Evolutionary conservation across 2,797 vertebrate genomes (phyloP), one percentile per base, ranked within the genome.

Genomic region (Bradypodion pumilum): DNA sequence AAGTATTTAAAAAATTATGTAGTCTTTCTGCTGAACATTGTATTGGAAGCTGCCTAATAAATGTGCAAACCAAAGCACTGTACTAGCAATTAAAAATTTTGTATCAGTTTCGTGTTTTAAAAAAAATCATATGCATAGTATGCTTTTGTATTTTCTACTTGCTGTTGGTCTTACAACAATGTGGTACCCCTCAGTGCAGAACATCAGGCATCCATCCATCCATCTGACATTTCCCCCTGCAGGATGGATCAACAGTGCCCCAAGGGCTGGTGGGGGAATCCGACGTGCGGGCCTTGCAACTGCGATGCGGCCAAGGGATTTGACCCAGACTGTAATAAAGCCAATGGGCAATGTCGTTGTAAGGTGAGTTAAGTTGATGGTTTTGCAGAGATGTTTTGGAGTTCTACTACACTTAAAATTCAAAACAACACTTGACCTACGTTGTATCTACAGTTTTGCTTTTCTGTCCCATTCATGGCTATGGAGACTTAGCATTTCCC

Each of bases 161-260:
- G 49, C 46, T 68, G 52, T 66, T 9, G 35, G 76, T 73, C 29
- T 46, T 74, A 21, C 27, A 52, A 37, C 42, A 49, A 76, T 13
- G 52, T 25, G 46, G n/a, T 37, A 29, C 49, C 75, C 75, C 69
- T 72, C 65, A 59, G 56, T 77, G 59, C 1, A 73, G 74, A 77
- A 62, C n/a, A 49, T 70, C 65, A 65, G 42, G 56, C 65, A 79
- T 83, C 21, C 1, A 4, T 83, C 21, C 1, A 4, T 35, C 68
- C 37, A 72, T 78, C 66, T 70, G 77, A 8, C 1, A 74, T 1
- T 94, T 35, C 89, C 85, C 94, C 65, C 92, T 74, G 72, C 89
- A 99, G 98, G 95, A 97, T 98, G 92, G 98, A 99, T 92, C 98
- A 98, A 92, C 98, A 99, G 86, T 99, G 99, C 90, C 99, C 99